phyloP scores from a whole-genome alignment of 2,888 invertebrate species.

The Trachelus troglodyta region DNA sequence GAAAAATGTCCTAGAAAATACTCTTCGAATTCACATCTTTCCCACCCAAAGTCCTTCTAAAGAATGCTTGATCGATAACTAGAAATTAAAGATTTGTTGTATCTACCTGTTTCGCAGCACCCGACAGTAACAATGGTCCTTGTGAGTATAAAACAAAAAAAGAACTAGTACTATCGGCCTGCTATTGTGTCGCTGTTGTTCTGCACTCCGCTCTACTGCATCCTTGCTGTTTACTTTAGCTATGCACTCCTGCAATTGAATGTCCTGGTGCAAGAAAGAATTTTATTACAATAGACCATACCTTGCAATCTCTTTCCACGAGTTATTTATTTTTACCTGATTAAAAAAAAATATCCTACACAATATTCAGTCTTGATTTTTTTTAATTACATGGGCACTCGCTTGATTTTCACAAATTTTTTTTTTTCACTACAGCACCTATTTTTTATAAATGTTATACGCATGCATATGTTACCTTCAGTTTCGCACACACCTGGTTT shows the following conservation, averaged over 20 bases:
- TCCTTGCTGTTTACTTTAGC: neutral
- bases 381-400: constrained; percentile 12
- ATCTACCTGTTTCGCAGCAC: constrained; percentile 79
- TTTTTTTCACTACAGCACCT: neutral
- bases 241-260: neutral
- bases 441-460: neutral
- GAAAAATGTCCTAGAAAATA: neutral
- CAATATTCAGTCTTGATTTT: neutral
- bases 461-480: neutral
- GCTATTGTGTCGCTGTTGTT: constrained; percentile 55
- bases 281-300: neutral
- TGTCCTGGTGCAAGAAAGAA: neutral
- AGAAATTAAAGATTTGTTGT: constrained; percentile 63
- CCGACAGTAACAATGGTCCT: constrained; percentile 87
- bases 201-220: neutral
- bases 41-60: constrained; percentile 35
- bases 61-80: constrained; percentile 49
- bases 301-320: neutral
- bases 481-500: neutral
- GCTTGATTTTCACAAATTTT: constrained; percentile 21
- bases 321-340: neutral
- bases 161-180: constrained; percentile 62
- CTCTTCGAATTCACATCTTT: constrained; percentile 5
- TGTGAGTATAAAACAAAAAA: constrained; percentile 78
- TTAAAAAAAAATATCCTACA: neutral